Evolutionary conservation across 2,888 invertebrate species (phyloP), one percentile per base, ranked within the genome.

Genomic region (Sarcophaga subvicina): DNA sequence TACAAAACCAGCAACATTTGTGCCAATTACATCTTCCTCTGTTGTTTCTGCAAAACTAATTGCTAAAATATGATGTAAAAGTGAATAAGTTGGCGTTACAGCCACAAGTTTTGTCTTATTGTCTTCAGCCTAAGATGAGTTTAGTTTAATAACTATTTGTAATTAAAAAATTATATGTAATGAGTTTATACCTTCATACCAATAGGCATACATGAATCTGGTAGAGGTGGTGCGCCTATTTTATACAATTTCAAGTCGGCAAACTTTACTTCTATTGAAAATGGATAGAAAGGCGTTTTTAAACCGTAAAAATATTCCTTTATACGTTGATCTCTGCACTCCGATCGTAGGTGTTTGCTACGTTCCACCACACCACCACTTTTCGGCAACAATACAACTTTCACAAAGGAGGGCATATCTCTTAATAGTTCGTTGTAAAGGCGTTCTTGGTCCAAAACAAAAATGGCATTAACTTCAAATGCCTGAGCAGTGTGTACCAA

Each of bases 351-450:
- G 25, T 95, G 94, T 84, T 96, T 95, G 81, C 96, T 97, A 22
- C 98, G 94, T 92, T 98, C 98, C 0, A 98, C 98, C 8, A 98
- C 99, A 64, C 99, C 99, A 45, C 99, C 99, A 92, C 99, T 99
- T 94, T 99, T 99, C 0, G 98, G 98, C 87, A 98, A 93, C 89
- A 98, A 96, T 0, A 98, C 96, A 1, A 99, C 97, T 94, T 98
- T 97, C 11, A 99, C 98, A 93, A 98, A 98, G 87, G 96, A 95
- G 0, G 99, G 99, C 95, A 99, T 96, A 93, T 99, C 99, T 70
- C 98, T 94, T 79, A 97, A 96, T 70, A 99, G 94, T 93, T 99
- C 99, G 91, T 98, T 99, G 93, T 98, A 99, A 0, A 99, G 94
- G 89, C 99, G 95, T 93, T 99, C 99, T 92, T 99, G 99, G 93